Evolutionary conservation across 2,113 vertebrate genomes (phyloP), one percentile per base, ranked within the genome.

Genomic region (Megaceryle torquata): DNA sequence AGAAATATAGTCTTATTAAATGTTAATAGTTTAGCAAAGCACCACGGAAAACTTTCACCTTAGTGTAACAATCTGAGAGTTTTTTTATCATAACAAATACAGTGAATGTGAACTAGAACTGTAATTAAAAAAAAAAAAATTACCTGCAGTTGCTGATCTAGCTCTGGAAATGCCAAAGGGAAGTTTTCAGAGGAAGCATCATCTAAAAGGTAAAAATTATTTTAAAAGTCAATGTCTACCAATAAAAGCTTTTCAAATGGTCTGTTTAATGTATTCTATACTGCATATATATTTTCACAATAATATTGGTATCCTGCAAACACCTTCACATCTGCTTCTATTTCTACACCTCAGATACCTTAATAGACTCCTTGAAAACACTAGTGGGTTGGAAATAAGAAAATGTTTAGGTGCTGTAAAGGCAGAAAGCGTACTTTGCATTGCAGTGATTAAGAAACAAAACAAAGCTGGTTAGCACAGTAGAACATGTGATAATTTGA

Each of bases 91-190:
- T 20, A 88, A 61, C 24, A 92, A 91, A 69, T 50, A 29, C 2
- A 81, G 20, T 60, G 5, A 74, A 89, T 14, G 17, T 83, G 48
- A 60, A 59, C 41, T 48, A 86, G 39, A 67, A 80, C 19, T 35
- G 8, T 50, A 28, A 3, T 57, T 35, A 19, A 25, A 44, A 59
- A 53, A 67, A 69, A 65, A 59, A 48, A 71, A 53, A 65, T 98
- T 98, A 99, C 98, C 98, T 99, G 98, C 43, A 99, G 97, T 35
- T 98, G 98, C 95, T 98, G 98, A 77, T 99, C 98, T 97, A 99
- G 96, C 90, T 98, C 98, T 94, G 98, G 98, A 95, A 98, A 98
- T 81, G 96, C 95, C 97, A 97, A 96, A 95, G 98, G 97, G 85
- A 98, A 96, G 39, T 97, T 98, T 94, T 98, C 98, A 82, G 98